A percentile compares a stretch with the other conserved stretches of the same genome.
phyloP scores from a whole-genome alignment of 2,113 vertebrate species.

The Bubo blakistoni region DNA sequence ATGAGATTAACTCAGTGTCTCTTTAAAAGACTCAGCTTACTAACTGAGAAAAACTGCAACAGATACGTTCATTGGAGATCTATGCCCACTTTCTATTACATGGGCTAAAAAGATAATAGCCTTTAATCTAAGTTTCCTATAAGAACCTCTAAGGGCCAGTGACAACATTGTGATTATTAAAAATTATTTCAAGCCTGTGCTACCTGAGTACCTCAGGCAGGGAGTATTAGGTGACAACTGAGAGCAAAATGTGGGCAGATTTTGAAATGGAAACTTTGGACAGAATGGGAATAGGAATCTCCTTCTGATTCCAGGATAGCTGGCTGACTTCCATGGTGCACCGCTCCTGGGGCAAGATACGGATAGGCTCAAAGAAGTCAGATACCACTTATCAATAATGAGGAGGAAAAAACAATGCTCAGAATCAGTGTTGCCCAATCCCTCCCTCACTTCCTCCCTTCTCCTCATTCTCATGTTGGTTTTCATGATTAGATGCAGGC shows the following conservation, averaged over 20 bases:
- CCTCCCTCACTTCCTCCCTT: background rate
- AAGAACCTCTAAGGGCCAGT: background rate
- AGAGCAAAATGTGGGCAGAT: background rate
- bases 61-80: rapidly evolving
- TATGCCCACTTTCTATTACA: background rate
- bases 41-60: background rate
- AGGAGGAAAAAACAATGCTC: background rate
- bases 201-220: background rate
- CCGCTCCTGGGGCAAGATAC: background rate
- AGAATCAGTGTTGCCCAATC: background rate
- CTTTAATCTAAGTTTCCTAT: background rate
- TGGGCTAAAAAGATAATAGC: background rate
- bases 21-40: background rate
- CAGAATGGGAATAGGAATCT: background rate
- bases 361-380: background rate
- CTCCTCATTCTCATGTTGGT: background rate
- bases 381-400: background rate
- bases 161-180: background rate
- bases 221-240: background rate
- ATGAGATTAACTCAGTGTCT: rapidly evolving
- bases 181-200: background rate
- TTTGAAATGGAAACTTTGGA: background rate
- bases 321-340: background rate
- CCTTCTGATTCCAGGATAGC: background rate
- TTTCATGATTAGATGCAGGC: background rate